phyloP scores from a whole-genome alignment of 2,888 invertebrate genomes.

The Dasypolia templi region DNA sequence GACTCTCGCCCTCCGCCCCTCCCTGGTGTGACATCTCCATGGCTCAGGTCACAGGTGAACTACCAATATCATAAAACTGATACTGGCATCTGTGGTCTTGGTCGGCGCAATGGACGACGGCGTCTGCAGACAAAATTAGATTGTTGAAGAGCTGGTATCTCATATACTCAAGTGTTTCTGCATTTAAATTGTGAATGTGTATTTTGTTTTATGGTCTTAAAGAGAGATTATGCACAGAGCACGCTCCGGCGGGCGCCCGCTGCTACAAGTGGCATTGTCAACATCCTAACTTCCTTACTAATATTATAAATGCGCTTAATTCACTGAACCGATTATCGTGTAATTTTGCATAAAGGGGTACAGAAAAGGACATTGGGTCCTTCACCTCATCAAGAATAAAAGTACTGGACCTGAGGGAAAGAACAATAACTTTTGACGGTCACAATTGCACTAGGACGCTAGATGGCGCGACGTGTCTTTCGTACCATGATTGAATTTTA shows the following conservation, averaged over 20 bases:
- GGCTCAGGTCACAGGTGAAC: conserved; percentile 64
- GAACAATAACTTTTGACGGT: too few relatives aligned
- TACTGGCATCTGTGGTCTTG: conserved; percentile 78
- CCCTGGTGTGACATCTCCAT: conserved; percentile 88
- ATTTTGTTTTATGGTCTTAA: conserved; percentile 8
- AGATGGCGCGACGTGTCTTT: too few relatives aligned
- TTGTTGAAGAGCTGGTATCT: conserved; percentile 27
- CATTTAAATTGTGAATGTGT: conserved; percentile 12
- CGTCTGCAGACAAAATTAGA: conserved; percentile 71
- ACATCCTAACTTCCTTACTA: too few relatives aligned
- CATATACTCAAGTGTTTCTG: conserved; percentile 23
- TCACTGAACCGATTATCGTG: too few relatives aligned
- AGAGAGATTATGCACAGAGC: not conserved
- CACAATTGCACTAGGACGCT: too few relatives aligned
- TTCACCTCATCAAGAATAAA: too few relatives aligned
- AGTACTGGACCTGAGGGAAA: too few relatives aligned
- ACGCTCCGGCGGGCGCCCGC: not conserved
- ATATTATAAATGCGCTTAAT: too few relatives aligned
- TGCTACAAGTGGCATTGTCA: not conserved
- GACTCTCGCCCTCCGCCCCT: conserved; percentile 87
- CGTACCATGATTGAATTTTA: too few relatives aligned
- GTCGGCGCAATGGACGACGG: conserved; percentile 54
- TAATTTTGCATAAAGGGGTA: too few relatives aligned
- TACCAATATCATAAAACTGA: conserved; percentile 85
- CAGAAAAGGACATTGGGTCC: too few relatives aligned